Percentiles rank a stretch among this genome's conserved stretches.
phyloP scores from a whole-genome alignment of 2,888 invertebrate genomes.

The Desoria tigrina region DNA sequence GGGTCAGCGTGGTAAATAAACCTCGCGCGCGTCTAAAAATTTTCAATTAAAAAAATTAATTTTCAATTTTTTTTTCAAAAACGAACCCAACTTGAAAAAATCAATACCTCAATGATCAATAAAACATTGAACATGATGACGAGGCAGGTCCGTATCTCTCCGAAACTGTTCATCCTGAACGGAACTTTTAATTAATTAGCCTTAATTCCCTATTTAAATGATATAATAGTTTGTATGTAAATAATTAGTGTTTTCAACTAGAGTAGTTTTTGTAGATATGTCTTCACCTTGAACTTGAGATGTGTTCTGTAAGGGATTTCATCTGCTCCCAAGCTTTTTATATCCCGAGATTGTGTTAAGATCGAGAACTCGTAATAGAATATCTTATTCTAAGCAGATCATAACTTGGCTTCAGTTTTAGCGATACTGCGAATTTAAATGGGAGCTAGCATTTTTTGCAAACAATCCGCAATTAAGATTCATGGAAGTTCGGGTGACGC shows the following conservation, averaged over 20 bases:
- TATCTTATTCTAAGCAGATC: no score
- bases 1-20: constrained; percentile 41
- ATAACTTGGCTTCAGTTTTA: no score
- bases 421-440: no score
- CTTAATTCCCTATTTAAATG: no score
- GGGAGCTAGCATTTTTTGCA: no score
- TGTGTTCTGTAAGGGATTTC: not conserved
- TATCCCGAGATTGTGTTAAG: not conserved
- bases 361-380: no score
- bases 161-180: constrained; percentile 30
- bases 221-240: no score
- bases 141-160: constrained; percentile 32
- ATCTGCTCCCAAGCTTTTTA: not conserved
- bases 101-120: constrained; percentile 30
- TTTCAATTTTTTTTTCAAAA: not conserved
- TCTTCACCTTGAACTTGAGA: constrained; percentile 10
- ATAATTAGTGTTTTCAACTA: no score
- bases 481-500: no score
- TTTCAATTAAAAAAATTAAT: not conserved
- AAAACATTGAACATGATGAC: constrained; percentile 30
- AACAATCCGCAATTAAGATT: no score
- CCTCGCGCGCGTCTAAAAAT: constrained; percentile 32
- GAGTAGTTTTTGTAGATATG: no score
- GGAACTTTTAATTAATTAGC: not conserved
- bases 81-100: not conserved